These are phyloP conservation scores for pig (Sus scrofa) DNA, from an alignment of 2,113 vertebrate genomes.

Conservation along the genomic window T2T-Sscrofa CM000827.6:51874001-51874500, in stretches of 20 bases:
- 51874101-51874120: conserved; percentile 99
- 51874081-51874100: conserved; percentile 99
- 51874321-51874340: conserved; percentile 85
- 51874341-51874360: conserved; percentile 92
- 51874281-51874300: conserved; percentile 70
- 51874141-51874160: conserved; percentile 95
- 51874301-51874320: conserved; percentile 75
- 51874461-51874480: conserved; percentile 71
- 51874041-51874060: conserved; percentile 99
- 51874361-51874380: conserved; percentile 89
- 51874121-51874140: conserved; percentile 99
- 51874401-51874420: conserved; percentile 88
- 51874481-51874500: conserved; percentile 63
- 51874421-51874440: conserved; percentile 82
- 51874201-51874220: conserved; percentile 60
- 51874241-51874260: conserved; percentile 69
- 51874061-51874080: conserved; percentile 99
- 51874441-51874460: conserved; percentile 78
- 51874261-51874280: conserved; percentile 79
- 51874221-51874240: conserved; percentile 67
- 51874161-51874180: conserved; percentile 96
- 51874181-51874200: conserved; percentile 89
- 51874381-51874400: conserved; percentile 93
- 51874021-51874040: conserved; percentile 99
- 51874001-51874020: conserved; percentile 99